Percentiles rank a stretch among this genome's conserved stretches.
Conservation (phyloP, 2,113 vertebrate species). For the Silurus meridionalis region DNA sequence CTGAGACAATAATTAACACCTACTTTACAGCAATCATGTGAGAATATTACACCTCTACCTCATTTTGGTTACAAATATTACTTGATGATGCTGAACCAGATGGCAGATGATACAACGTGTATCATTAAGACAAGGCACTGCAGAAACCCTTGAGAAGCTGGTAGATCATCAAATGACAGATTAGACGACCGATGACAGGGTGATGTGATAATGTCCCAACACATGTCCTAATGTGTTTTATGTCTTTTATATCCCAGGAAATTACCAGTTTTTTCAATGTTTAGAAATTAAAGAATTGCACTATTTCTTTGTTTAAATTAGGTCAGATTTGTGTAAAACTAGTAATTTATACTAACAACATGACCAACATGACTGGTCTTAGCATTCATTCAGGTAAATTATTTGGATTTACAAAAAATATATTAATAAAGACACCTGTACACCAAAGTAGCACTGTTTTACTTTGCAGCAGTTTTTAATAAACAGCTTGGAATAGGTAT, state of each 20-base stretch:
- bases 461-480: background rate
- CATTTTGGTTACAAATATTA: background rate
- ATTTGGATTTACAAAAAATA: background rate
- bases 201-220: background rate
- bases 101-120: background rate
- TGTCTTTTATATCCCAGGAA: background rate
- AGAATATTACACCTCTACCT: background rate
- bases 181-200: background rate
- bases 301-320: background rate
- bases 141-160: background rate
- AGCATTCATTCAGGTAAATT: background rate
- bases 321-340: background rate
- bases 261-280: background rate
- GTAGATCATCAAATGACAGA: background rate
- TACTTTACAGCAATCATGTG: background rate
- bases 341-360: background rate
- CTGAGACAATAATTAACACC: background rate
- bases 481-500: background rate
- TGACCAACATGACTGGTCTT: background rate
- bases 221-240: background rate
- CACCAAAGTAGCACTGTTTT: background rate
- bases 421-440: background rate
- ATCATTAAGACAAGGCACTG: background rate
- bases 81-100: background rate
- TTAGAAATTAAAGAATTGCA: background rate